Percentiles rank a stretch among this genome's conserved stretches.
These are phyloP conservation scores for Corythoichthys intestinalis DNA, from an alignment of 2,113 vertebrate species.

Conservation along the genomic window DNA sequence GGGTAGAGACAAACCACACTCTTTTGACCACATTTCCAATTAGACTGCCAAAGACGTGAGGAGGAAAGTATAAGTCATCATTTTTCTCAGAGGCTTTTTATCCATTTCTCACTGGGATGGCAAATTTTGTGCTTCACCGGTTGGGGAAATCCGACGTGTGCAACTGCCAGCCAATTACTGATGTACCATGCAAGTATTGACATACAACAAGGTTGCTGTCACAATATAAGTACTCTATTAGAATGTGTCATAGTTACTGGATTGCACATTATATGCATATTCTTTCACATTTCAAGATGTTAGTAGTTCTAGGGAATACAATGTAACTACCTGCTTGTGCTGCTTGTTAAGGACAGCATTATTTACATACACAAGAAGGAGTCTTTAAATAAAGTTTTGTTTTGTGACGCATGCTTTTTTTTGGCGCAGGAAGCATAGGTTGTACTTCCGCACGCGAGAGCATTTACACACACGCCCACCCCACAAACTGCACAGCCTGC, in stretches of 20 bases:
- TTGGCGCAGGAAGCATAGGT: too few species aligned
- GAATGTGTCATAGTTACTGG: constrained; percentile 30
- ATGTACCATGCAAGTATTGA: constrained; percentile 49
- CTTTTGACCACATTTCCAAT: constrained; percentile 49
- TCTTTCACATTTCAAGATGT: constrained; percentile 24
- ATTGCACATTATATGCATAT: constrained; percentile 10
- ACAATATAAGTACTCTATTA: constrained; percentile 41
- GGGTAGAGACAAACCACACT: constrained; percentile 21
- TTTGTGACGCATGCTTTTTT: too few species aligned
- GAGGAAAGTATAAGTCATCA: constrained; percentile 39
- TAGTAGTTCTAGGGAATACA: background rate
- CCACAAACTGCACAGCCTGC: too few species aligned
- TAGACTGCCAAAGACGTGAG: constrained; percentile 33
- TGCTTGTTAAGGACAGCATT: background rate
- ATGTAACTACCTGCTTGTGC: background rate
- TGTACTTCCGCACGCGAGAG: too few species aligned
- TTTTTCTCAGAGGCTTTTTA: constrained; percentile 40
- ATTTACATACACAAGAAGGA: background rate
- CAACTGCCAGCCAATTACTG: constrained; percentile 57
- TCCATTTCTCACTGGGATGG: constrained; percentile 40
- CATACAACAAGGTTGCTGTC: constrained; percentile 48
- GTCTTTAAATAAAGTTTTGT: too few species aligned
- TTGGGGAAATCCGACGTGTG: constrained; percentile 53
- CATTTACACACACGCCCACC: too few species aligned
- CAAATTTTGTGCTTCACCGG: constrained; percentile 61